Conservation (phyloP, 35 echinoderm and acorn worm species). For the Hemicentrotus pulcherrimus region DNA sequence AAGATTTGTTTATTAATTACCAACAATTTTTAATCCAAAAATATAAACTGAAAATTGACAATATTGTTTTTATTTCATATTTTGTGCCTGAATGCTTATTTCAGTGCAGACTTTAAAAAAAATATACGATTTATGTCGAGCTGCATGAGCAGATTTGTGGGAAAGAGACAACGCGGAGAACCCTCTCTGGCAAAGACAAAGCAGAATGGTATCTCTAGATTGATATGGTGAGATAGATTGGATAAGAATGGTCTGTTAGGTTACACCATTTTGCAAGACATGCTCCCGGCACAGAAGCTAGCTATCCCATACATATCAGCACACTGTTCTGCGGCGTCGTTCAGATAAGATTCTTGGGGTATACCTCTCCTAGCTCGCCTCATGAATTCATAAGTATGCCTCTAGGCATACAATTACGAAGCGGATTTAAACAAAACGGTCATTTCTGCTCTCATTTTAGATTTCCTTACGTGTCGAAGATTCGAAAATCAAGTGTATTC, state of each 20-base stretch:
- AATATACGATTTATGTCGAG: too few relatives aligned
- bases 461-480: not conserved
- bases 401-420: slow-evolving; percentile 12
- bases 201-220: not conserved
- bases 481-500: not conserved
- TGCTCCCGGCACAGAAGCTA: not conserved
- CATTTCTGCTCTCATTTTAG: not conserved
- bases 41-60: too few relatives aligned
- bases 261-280: not conserved
- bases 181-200: not conserved
- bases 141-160: not conserved
- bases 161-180: not conserved
- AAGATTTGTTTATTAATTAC: too few relatives aligned
- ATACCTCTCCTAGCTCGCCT: not conserved
- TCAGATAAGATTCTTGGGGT: not conserved
- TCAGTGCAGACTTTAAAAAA: too few relatives aligned
- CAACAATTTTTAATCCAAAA: too few relatives aligned
- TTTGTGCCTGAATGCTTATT: too few relatives aligned
- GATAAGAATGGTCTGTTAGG: not conserved
- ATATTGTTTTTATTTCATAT: too few relatives aligned
- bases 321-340: too few relatives aligned
- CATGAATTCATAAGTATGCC: slow-evolving; percentile 32
- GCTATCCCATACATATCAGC: not conserved
- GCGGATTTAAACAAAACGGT: slow-evolving; percentile 38
- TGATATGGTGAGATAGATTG: not conserved